A percentile compares a stretch with the other conserved stretches of the same genome.
Evolutionary conservation across 2,888 invertebrate species (phyloP).

Genomic region (Tanytarsus gracilentus): DNA sequence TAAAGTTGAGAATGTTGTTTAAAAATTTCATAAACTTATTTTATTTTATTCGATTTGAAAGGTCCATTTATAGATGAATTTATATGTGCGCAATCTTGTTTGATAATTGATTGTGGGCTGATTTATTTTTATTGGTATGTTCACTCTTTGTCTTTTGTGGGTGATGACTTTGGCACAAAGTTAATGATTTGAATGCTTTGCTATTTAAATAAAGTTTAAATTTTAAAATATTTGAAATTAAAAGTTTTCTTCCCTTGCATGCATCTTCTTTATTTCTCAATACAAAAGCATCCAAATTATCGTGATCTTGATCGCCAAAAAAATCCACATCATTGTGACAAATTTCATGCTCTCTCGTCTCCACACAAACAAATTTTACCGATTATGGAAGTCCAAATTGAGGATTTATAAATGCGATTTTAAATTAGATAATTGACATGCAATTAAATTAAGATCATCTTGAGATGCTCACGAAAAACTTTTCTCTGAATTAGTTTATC

Average conservation of each 20-base stretch:
- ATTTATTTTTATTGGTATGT: slow-evolving; percentile 24
- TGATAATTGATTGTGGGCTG: slow-evolving; percentile 28
- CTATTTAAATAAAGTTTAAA: too few species aligned
- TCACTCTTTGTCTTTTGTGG: neutral
- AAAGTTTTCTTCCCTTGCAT: too few species aligned
- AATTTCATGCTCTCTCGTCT: neutral
- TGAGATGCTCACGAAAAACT: neutral
- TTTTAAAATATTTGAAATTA: too few species aligned
- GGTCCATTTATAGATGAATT: neutral
- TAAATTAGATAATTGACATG: slow-evolving; percentile 28
- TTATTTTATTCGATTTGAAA: neutral
- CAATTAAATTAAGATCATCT: slow-evolving; percentile 13
- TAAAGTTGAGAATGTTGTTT: too few species aligned
- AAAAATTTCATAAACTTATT: neutral
- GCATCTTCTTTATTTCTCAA: too few species aligned
- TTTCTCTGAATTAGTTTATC: slow-evolving; percentile 13
- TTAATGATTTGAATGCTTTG: too few species aligned
- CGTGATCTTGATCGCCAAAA: too few species aligned
- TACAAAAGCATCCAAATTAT: too few species aligned
- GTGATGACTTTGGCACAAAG: too few species aligned
- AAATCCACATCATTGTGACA: neutral
- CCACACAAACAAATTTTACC: neutral
- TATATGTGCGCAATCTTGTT: neutral
- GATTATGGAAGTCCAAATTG: slow-evolving; percentile 1
- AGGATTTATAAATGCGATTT: neutral